Evolutionary conservation across 2,888 invertebrate genomes (phyloP).

Genomic region (Drosophila pegasa): DNA sequence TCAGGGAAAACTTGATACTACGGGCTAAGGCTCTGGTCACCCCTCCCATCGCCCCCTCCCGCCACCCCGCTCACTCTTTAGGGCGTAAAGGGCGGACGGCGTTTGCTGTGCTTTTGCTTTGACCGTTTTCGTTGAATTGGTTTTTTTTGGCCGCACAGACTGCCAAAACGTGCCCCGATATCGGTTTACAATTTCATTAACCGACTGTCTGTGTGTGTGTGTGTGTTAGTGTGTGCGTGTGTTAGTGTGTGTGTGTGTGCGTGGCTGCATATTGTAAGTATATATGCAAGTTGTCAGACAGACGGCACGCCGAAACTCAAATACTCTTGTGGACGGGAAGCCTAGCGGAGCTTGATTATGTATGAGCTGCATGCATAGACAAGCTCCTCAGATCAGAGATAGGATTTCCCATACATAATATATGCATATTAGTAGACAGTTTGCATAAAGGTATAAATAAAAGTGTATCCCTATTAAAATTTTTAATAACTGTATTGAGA

Average conservation of each 20-base stretch:
- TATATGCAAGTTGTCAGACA: not conserved
- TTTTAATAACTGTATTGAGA: too few relatives aligned
- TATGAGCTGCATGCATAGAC: not conserved
- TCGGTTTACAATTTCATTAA: conserved; percentile 62
- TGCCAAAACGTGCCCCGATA: conserved; percentile 63
- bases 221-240: conserved; percentile 5
- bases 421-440: too few relatives aligned
- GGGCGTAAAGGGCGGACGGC: not conserved
- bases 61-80: not conserved
- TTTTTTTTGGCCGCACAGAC: conserved; percentile 8
- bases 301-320: not conserved
- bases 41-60: too few relatives aligned
- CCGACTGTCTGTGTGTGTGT: conserved; percentile 5
- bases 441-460: too few relatives aligned
- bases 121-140: conserved; percentile 21
- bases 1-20: conserved; percentile 50
- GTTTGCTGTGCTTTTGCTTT: conserved; percentile 10
- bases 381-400: not conserved
- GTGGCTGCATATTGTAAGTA: conserved; percentile 5
- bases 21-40: not conserved
- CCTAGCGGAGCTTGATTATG: not conserved
- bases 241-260: conserved; percentile 4
- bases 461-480: too few relatives aligned
- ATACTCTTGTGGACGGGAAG: not conserved
- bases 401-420: not conserved